Evolutionary conservation across 2,888 invertebrate species (phyloP).

Genomic region (Chirona hameri): DNA sequence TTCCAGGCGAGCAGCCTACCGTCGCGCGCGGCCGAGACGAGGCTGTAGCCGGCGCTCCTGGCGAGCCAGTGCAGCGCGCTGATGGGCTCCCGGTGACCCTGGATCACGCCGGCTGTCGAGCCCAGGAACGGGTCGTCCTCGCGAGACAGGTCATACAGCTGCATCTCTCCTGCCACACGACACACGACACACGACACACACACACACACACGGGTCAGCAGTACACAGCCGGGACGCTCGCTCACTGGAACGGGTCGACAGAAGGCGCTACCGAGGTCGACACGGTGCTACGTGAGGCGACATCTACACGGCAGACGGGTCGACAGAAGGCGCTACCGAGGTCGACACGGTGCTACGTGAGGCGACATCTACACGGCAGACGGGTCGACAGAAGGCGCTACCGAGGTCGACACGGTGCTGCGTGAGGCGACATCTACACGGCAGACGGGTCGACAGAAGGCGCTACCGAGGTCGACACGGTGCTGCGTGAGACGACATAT

Average conservation of each 20-base stretch:
- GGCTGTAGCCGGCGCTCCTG: background rate
- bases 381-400: background rate
- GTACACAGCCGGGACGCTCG: constrained; percentile 4
- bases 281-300: no score
- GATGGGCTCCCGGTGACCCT: background rate
- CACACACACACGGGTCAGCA: background rate
- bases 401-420: background rate
- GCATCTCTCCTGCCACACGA: background rate
- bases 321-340: background rate
- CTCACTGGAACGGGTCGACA: background rate
- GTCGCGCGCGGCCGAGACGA: background rate
- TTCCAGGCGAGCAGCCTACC: constrained; percentile 1
- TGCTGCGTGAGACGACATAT: no score
- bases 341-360: no score
- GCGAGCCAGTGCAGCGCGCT: constrained; percentile 2
- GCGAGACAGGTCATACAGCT: constrained; percentile 1
- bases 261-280: background rate
- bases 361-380: no score
- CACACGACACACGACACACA: background rate
- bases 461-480: background rate
- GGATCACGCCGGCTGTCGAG: background rate
- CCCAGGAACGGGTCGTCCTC: constrained; percentile 22
- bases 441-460: background rate
- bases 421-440: background rate
- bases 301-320: no score